Conservation (phyloP, 2,113 vertebrate genomes). For the Meleagris gallopavo region DNA sequence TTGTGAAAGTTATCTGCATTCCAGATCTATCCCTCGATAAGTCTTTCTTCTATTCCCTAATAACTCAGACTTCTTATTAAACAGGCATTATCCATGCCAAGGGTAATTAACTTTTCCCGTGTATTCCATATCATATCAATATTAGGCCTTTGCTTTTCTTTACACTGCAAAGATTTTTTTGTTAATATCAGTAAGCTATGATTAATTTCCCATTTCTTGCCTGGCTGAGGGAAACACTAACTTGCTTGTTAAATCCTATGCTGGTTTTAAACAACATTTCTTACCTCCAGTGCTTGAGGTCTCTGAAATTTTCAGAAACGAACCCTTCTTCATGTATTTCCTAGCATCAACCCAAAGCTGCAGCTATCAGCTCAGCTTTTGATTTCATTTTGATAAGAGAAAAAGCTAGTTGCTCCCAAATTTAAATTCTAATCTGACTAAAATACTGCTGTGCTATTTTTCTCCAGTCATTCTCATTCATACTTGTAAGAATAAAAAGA, state of each 20-base stretch:
- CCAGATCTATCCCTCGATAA: not conserved
- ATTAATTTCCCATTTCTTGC: not conserved
- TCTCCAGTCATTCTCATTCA: not conserved
- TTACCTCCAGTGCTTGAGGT: not conserved
- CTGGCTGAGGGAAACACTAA: not conserved
- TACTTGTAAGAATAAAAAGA: not conserved
- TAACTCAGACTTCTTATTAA: not conserved
- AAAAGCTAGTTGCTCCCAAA: not conserved
- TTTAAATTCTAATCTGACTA: not conserved
- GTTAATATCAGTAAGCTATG: not conserved
- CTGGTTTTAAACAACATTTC: not conserved
- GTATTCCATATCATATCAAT: not conserved
- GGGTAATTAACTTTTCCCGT: not conserved
- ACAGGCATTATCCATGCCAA: not conserved
- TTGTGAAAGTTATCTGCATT: not conserved
- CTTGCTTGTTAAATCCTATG: not conserved
- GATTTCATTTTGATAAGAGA: not conserved
- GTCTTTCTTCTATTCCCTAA: not conserved
- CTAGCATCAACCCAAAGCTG: not conserved
- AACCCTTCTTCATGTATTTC: not conserved
- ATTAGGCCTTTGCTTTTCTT: not conserved
- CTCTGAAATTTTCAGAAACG: not conserved
- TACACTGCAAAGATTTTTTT: not conserved
- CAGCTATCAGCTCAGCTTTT: not conserved
- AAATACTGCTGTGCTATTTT: not conserved